A percentile compares a stretch with the other conserved stretches of the same genome.
phyloP scores from a whole-genome alignment of 2,797 vertebrate genomes.

The Microcaecilia unicolor region DNA sequence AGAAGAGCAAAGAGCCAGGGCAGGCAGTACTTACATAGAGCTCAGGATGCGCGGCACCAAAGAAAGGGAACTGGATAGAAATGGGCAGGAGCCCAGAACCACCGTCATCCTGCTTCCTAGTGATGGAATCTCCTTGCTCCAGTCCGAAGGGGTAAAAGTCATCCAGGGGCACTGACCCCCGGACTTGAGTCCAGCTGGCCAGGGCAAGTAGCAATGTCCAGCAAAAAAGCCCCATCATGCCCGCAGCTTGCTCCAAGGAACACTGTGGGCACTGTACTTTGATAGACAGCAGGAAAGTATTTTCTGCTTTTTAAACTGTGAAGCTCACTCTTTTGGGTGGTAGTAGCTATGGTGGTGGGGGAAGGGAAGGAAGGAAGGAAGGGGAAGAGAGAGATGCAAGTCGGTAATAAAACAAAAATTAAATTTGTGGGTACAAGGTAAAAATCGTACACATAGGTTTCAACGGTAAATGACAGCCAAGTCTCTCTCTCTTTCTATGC shows the following conservation, averaged over 20 bases:
- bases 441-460: not conserved
- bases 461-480: not conserved
- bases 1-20: not conserved
- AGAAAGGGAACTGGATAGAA: conserved; percentile 83
- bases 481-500: not conserved
- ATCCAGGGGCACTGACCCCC: conserved; percentile 65
- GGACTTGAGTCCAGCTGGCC: conserved; percentile 35
- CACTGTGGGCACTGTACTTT: not conserved
- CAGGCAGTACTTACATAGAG: conserved; percentile 81
- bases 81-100: conserved; percentile 84
- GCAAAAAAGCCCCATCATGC: conserved; percentile 47
- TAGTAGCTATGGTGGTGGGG: not conserved
- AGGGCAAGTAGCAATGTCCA: conserved; percentile 41
- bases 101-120: conserved; percentile 84
- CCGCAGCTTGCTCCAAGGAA: conserved; percentile 27
- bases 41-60: conserved; percentile 80
- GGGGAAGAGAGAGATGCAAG: no score
- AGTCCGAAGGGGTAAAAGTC: conserved; percentile 88
- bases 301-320: no score
- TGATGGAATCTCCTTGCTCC: conserved; percentile 70
- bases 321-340: no score
- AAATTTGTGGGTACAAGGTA: no score
- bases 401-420: no score
- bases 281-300: no score
- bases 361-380: no score